phyloP scores from a whole-genome alignment of 2,113 vertebrate genomes.

The Acanthisitta chloris region DNA sequence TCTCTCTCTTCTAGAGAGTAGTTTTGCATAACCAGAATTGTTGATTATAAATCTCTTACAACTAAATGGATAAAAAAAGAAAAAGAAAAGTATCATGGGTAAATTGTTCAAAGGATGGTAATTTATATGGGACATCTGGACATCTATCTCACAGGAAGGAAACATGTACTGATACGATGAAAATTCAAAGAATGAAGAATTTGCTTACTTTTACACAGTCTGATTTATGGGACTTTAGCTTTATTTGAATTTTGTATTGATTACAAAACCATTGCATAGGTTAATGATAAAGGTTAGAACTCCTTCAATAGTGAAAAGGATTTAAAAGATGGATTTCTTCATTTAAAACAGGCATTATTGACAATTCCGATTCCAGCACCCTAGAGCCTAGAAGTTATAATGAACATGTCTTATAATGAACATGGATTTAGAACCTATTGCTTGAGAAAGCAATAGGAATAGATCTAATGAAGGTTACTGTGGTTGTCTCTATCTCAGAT shows the following conservation, averaged over 20 bases:
- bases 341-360: constrained; percentile 1
- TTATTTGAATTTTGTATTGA: constrained; percentile 41
- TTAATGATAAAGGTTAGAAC: constrained; percentile 33
- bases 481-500: not conserved
- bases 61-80: not conserved
- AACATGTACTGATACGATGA: not conserved
- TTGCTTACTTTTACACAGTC: not conserved
- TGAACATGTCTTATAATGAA: not conserved
- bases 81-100: not conserved
- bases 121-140: not conserved
- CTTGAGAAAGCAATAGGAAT: not conserved
- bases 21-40: not conserved
- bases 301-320: not conserved
- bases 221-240: not conserved
- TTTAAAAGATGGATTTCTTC: constrained; percentile 34
- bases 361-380: not conserved
- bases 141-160: not conserved
- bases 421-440: not conserved
- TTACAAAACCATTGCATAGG: constrained; percentile 5
- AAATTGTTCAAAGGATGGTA: not conserved
- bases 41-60: not conserved
- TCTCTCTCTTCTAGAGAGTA: not conserved
- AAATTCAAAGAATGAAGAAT: constrained; percentile 31
- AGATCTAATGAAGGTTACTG: not conserved
- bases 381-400: not conserved